Evolutionary conservation across 1,140 invertebrate genomes (phyloP).

Genomic region (Agrypnia vestita): DNA sequence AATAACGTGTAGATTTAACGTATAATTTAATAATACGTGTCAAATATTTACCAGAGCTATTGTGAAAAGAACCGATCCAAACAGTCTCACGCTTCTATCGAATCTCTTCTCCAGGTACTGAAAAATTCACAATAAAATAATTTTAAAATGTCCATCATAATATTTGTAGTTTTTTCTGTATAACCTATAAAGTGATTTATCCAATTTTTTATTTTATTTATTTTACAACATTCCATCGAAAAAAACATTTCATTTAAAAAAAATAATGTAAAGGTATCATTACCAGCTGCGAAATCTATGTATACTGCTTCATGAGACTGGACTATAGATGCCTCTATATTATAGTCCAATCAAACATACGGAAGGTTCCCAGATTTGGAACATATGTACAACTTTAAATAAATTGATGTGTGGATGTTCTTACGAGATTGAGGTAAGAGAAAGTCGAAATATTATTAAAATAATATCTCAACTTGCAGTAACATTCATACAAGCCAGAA

Average conservation of each 20-base stretch:
- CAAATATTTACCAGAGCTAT: conserved; percentile 78
- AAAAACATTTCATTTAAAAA: neutral
- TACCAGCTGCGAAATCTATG: too few species aligned
- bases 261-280: too few species aligned
- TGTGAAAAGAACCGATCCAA: conserved; percentile 83
- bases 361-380: too few species aligned
- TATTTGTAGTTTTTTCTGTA: neutral
- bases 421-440: too few species aligned
- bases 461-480: too few species aligned
- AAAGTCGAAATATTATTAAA: too few species aligned
- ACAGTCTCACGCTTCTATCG: conserved; percentile 79
- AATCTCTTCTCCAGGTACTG: conserved; percentile 89
- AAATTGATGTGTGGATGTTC: too few species aligned
- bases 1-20: conserved; percentile 71
- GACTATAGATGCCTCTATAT: too few species aligned
- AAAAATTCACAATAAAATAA: conserved; percentile 56
- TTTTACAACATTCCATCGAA: neutral
- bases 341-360: too few species aligned
- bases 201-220: neutral
- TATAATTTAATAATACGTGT: conserved; percentile 16
- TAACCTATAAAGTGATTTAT: neutral
- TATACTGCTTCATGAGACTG: too few species aligned
- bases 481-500: too few species aligned
- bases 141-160: neutral
- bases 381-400: too few species aligned